Conservation (phyloP, 2,113 vertebrate species). For the Hippocampus mohnikei region DNA sequence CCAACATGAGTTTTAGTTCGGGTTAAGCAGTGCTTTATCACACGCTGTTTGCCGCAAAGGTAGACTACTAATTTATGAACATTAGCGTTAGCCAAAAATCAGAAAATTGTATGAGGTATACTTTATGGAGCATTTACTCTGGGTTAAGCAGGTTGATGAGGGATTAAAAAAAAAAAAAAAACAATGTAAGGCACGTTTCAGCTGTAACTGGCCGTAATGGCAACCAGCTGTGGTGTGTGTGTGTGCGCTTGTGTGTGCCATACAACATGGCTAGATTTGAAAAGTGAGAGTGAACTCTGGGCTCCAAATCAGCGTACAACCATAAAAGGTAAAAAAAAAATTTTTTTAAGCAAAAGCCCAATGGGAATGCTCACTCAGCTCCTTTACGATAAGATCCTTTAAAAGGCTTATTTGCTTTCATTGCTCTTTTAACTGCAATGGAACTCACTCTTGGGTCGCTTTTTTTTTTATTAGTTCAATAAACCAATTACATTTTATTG, state of each 20-base stretch:
- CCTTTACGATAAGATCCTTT: slow-evolving; percentile 40
- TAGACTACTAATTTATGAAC: not conserved
- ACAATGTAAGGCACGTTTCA: slow-evolving; percentile 52
- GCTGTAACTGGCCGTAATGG: slow-evolving; percentile 61
- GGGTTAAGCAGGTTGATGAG: slow-evolving; percentile 46
- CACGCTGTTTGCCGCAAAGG: not conserved
- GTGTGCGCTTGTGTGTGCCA: slow-evolving; percentile 25
- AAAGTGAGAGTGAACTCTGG: slow-evolving; percentile 37
- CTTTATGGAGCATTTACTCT: not conserved
- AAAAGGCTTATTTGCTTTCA: slow-evolving; percentile 23
- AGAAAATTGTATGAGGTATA: not conserved
- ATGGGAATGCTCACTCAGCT: slow-evolving; percentile 20
- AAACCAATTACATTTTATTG: not conserved
- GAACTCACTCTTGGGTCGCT: slow-evolving; percentile 24
- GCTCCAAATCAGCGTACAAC: slow-evolving; percentile 31
- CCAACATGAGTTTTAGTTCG: not conserved
- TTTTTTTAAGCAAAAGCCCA: slow-evolving; percentile 27
- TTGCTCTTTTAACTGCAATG: slow-evolving; percentile 8
- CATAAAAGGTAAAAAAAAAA: slow-evolving; percentile 54
- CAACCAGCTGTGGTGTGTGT: slow-evolving; percentile 66
- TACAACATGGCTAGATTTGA: slow-evolving; percentile 37
- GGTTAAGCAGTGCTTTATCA: not conserved
- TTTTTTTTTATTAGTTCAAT: slow-evolving; percentile 4
- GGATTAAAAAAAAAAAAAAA: slow-evolving; percentile 1
- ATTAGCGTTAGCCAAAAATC: not conserved